phyloP scores from a whole-genome alignment of 1,140 invertebrate species.

The Scaptomyza montana region DNA sequence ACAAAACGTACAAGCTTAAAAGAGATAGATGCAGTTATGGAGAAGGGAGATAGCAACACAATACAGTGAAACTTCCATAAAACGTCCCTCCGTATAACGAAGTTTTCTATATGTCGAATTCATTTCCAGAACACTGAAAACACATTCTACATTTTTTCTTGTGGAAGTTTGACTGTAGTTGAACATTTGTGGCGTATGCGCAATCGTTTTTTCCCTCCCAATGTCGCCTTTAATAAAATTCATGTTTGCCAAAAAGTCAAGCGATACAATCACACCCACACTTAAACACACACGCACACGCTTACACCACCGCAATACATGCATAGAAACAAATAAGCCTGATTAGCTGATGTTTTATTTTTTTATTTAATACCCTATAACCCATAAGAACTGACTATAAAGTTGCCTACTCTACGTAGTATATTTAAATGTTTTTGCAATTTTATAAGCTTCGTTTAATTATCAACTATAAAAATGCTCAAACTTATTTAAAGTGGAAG shows the following conservation, averaged over 20 bases:
- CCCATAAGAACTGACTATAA: neutral
- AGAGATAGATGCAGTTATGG: constrained; percentile 11
- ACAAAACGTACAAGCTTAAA: constrained; percentile 41
- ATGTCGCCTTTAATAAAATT: constrained; percentile 74
- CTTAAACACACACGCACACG: constrained; percentile 4
- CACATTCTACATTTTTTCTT: no score
- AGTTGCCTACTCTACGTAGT: neutral
- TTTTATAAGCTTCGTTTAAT: neutral
- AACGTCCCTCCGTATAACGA: no score
- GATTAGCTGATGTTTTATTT: constrained; percentile 61
- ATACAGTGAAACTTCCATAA: neutral
- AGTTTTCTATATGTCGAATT: no score
- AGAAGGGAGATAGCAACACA: constrained; percentile 7
- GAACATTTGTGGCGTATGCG: constrained; percentile 68
- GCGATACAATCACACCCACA: constrained; percentile 13
- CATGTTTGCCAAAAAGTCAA: constrained; percentile 77
- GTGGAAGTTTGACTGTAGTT: neutral
- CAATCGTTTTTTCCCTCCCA: constrained; percentile 46
- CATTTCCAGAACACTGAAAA: no score
- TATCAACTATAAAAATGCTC: neutral
- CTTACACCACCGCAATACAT: neutral
- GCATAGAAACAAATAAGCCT: constrained; percentile 69
- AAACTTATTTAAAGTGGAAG: no score
- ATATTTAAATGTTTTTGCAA: neutral
- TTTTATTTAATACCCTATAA: neutral